Evolutionary conservation across 2,113 vertebrate species (phyloP), one percentile per base, ranked within the genome.

Genomic region (Miniopterus natalensis): DNA sequence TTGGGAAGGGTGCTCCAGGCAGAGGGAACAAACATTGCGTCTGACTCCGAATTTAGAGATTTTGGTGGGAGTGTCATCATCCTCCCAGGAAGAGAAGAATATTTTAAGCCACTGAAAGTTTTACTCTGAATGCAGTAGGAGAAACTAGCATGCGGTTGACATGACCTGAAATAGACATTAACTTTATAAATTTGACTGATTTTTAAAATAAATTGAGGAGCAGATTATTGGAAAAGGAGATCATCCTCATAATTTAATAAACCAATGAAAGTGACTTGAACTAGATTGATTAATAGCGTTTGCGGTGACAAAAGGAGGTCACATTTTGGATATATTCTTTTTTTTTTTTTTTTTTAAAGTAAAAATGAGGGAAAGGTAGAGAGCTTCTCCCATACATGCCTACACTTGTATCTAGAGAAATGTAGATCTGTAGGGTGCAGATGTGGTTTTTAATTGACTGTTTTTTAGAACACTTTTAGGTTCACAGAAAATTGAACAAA

Each of bases 51-150:
- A 88, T 65, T 49, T 51, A 83, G 49, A 49, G 14, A 8, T 74
- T 40, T 20, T 6, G 14, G 20, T 40, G 5, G 5, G 7, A 0
- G 1, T 21, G 0, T 14, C 27, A 27, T 45, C 36, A 25, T 13
- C 6, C n/a, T 23, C 8, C n/a, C 3, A 31, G 6, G 36, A 59
- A n/a, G 25, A n/a, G 36, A 55, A 51, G 13, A 36, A 40, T 51
- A 23, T 1, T 47, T 73, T 71, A 36, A 36, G 36, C 36, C 36
- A 36, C 36, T 36, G 36, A 36, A 36, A 36, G 4, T 49, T 65
- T 88, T 71, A 20, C 15, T 78, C 29, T 53, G 49, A 51, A 71
- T 77, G 20, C 8, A 73, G 17, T 4, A 10, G 6, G 20, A 57
- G 20, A 57, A 23, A 14, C 4, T 36, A 45, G 2, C 47, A 78